Percentiles rank a stretch among this genome's conserved stretches.
Evolutionary conservation across 1,140 invertebrate genomes (phyloP).

Genomic region (Zaprionus camerounensis): DNA sequence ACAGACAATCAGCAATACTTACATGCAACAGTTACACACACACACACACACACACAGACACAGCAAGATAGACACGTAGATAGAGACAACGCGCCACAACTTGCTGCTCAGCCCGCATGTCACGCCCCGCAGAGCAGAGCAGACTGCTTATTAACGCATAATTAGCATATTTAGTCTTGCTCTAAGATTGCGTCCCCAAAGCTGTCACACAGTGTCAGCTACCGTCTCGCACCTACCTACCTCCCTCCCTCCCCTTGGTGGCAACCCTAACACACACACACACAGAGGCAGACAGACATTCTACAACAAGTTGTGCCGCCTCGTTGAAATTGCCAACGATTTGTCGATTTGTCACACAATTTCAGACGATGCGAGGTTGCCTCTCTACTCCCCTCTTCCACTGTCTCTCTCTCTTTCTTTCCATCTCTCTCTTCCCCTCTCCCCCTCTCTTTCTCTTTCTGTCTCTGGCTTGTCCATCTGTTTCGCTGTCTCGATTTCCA

Average conservation of each 20-base stretch:
- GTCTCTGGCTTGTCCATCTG: conserved; percentile 1
- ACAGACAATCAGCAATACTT: conserved; percentile 6
- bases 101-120: conserved; percentile 35
- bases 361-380: conserved; percentile 33
- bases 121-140: conserved; percentile 44
- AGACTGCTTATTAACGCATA: conserved; percentile 78
- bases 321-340: conserved; percentile 48
- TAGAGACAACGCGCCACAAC: conserved; percentile 14
- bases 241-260: too few relatives aligned
- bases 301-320: conserved; percentile 31
- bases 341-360: conserved; percentile 67
- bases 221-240: too few relatives aligned
- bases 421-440: background rate
- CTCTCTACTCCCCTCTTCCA: background rate
- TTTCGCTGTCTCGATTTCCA: conserved; percentile 16
- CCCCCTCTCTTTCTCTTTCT: background rate
- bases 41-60: background rate
- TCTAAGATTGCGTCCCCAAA: conserved; percentile 56
- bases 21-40: conserved; percentile 31
- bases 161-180: conserved; percentile 78
- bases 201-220: conserved; percentile 24
- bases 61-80: conserved; percentile 14
- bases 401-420: background rate
- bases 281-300: background rate
- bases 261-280: background rate